A percentile compares a stretch with the other conserved stretches of the same genome.
These are phyloP conservation scores for Helarctos malayanus DNA, from an alignment of 2,797 vertebrate species.

Conservation along the genomic window DNA sequence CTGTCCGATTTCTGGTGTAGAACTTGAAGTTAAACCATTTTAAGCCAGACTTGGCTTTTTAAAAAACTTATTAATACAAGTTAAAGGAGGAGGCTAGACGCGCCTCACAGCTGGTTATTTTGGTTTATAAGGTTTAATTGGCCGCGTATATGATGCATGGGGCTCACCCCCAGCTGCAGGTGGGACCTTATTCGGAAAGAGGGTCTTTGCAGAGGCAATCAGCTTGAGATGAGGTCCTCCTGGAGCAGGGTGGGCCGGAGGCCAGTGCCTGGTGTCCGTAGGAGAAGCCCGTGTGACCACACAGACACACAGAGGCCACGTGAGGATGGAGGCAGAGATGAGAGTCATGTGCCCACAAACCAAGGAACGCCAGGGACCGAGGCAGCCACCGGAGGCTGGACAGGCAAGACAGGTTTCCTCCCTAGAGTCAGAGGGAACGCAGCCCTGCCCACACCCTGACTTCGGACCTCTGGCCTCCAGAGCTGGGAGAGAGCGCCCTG, in stretches of 20 bases:
- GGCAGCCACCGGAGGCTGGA: neutral
- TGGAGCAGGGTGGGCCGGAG: too few species aligned
- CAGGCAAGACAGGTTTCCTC: neutral
- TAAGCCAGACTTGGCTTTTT: neutral
- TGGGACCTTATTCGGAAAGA: neutral
- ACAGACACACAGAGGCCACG: neutral
- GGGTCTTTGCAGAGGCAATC: fast-evolving
- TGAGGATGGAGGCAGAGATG: neutral
- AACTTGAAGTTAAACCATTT: neutral
- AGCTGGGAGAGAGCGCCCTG: fast-evolving
- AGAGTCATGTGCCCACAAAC: too few species aligned
- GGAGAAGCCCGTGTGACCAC: neutral
- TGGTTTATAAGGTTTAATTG: too few species aligned
- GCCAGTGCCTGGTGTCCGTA: too few species aligned
- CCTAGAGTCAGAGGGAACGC: neutral
- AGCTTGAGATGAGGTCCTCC: neutral
- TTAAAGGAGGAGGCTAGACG: neutral
- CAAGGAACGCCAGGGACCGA: fast-evolving
- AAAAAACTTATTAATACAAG: neutral
- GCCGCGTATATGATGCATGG: fast-evolving
- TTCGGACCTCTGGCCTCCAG: neutral
- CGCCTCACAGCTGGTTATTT: too few species aligned
- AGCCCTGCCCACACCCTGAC: neutral
- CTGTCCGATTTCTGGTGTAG: neutral
- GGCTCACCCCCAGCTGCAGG: neutral